Evolutionary conservation across 2,797 vertebrate species (phyloP).

Genomic region (Sitta carolinensis): DNA sequence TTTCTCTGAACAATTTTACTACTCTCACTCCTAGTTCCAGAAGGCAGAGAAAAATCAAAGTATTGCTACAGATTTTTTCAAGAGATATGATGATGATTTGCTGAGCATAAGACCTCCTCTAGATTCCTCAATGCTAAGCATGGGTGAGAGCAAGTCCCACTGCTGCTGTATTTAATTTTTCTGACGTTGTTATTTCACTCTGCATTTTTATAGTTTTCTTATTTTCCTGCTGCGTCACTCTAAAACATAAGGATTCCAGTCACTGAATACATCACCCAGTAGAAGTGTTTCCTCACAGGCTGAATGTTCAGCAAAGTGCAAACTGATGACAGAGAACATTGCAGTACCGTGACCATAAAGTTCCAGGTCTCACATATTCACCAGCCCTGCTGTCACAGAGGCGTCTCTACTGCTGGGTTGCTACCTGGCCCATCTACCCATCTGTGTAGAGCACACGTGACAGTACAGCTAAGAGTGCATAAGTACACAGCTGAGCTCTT

Average conservation of each 20-base stretch:
- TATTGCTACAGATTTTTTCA: background rate
- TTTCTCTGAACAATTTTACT: background rate
- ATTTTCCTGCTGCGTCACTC: background rate
- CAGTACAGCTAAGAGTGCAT: fast-evolving
- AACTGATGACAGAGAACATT: background rate
- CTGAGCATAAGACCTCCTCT: background rate
- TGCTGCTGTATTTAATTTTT: background rate
- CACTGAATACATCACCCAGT: background rate
- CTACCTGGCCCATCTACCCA: too few species aligned
- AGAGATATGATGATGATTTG: background rate
- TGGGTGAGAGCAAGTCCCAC: background rate
- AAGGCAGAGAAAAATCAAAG: background rate
- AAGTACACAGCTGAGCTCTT: background rate
- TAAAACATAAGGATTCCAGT: background rate
- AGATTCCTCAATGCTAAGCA: background rate
- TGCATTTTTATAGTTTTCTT: background rate
- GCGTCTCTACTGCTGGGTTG: background rate
- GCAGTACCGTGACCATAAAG: background rate
- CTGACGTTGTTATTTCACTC: background rate
- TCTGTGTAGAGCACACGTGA: fast-evolving
- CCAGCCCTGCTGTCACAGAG: background rate
- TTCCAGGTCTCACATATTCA: background rate
- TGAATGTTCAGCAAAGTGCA: background rate
- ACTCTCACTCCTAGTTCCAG: background rate
- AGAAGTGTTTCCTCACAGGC: background rate